phyloP scores from a whole-genome alignment of 2,888 invertebrate species.

The Lasioglossum oenotherae region DNA sequence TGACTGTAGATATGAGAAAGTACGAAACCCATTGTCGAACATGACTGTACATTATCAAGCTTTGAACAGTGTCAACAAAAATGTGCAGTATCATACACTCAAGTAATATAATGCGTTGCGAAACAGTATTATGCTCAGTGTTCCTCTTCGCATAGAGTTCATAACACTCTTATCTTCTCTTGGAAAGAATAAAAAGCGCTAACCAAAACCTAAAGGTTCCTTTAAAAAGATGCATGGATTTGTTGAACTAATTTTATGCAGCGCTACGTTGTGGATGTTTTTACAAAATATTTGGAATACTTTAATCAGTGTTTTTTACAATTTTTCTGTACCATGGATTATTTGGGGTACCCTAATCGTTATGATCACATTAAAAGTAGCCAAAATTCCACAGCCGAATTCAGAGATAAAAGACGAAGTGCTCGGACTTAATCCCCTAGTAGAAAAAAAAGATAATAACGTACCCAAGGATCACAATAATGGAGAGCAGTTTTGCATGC shows the following conservation, averaged over 20 bases:
- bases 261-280: slow-evolving; percentile 76
- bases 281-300: slow-evolving; percentile 71
- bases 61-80: slow-evolving; percentile 24
- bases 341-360: slow-evolving; percentile 76
- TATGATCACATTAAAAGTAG: slow-evolving; percentile 69
- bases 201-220: slow-evolving; percentile 56
- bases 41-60: slow-evolving; percentile 13
- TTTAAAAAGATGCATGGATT: slow-evolving; percentile 60
- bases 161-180: slow-evolving; percentile 26
- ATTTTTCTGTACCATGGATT: slow-evolving; percentile 79
- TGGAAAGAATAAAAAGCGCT: slow-evolving; percentile 27
- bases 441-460: slow-evolving; percentile 65
- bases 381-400: slow-evolving; percentile 76
- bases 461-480: slow-evolving; percentile 68
- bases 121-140: slow-evolving; percentile 31
- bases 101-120: slow-evolving; percentile 40
- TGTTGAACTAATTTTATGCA: slow-evolving; percentile 71
- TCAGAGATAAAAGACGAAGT: slow-evolving; percentile 73
- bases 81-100: slow-evolving; percentile 34
- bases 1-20: slow-evolving; percentile 9
- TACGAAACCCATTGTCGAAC: slow-evolving; percentile 33
- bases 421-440: slow-evolving; percentile 78
- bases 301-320: slow-evolving; percentile 71
- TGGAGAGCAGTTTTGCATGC: slow-evolving; percentile 83
- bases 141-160: slow-evolving; percentile 39